Evolutionary conservation across 2,888 invertebrate genomes (phyloP).

Genomic region (Cataglyphis altisquamis): DNA sequence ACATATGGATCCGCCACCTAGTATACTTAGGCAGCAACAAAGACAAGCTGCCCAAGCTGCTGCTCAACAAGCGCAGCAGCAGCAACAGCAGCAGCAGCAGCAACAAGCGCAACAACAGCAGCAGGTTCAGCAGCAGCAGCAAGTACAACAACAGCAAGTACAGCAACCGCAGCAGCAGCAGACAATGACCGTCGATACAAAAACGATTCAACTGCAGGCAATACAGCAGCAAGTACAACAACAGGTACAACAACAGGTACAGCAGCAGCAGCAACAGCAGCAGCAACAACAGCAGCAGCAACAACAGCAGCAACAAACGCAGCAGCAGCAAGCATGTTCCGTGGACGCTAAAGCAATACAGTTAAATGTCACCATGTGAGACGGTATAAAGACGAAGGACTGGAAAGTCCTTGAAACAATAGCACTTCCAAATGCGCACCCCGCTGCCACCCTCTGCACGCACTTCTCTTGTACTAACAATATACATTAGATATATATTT

Average conservation of each 20-base stretch:
- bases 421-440: constrained; percentile 83
- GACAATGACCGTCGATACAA: constrained; percentile 82
- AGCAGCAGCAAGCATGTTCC: constrained; percentile 83
- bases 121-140: constrained; percentile 80
- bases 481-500: constrained; percentile 86
- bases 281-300: constrained; percentile 80
- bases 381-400: constrained; percentile 81
- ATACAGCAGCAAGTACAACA: constrained; percentile 84
- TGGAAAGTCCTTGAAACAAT: constrained; percentile 81
- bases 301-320: constrained; percentile 82
- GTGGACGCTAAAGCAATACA: constrained; percentile 86
- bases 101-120: constrained; percentile 80
- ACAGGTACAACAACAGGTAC: constrained; percentile 83
- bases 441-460: constrained; percentile 86
- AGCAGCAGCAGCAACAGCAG: constrained; percentile 83
- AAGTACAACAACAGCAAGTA: constrained; percentile 80
- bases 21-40: constrained; percentile 86
- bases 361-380: constrained; percentile 86
- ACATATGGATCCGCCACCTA: constrained; percentile 90
- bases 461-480: constrained; percentile 86
- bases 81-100: constrained; percentile 82
- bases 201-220: constrained; percentile 80
- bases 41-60: constrained; percentile 85
- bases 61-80: constrained; percentile 82
- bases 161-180: constrained; percentile 84